phyloP scores from a whole-genome alignment of 2,888 invertebrate genomes.

The Drosophila subsilvestris region DNA sequence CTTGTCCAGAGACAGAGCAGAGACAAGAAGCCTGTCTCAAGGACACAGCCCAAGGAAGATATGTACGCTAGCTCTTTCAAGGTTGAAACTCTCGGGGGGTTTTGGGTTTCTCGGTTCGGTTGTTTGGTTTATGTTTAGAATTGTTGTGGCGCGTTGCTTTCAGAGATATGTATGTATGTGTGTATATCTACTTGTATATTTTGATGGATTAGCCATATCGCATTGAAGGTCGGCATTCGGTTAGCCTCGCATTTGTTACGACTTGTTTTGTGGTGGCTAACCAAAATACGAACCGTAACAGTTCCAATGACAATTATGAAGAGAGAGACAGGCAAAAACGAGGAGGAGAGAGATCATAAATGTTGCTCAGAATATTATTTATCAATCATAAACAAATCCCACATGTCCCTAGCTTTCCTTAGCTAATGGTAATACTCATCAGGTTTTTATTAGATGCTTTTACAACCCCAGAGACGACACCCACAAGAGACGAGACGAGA shows the following conservation, averaged over 20 bases:
- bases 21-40: slow-evolving; percentile 10
- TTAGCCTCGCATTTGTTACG: slow-evolving; percentile 65
- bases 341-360: not conserved
- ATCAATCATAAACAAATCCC: slow-evolving; percentile 25
- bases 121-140: slow-evolving; percentile 39
- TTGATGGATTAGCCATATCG: slow-evolving; percentile 63
- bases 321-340: no score
- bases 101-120: slow-evolving; percentile 25
- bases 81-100: slow-evolving; percentile 56
- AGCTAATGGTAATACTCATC: slow-evolving; percentile 36
- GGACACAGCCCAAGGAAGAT: slow-evolving; percentile 30
- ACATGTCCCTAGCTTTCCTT: slow-evolving; percentile 27
- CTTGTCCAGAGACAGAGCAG: slow-evolving; percentile 10
- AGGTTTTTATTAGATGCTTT: slow-evolving; percentile 46
- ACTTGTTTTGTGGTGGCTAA: slow-evolving; percentile 63
- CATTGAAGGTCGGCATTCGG: slow-evolving; percentile 39
- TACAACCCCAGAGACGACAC: slow-evolving; percentile 30
- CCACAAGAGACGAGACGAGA: not conserved
- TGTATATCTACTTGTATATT: slow-evolving; percentile 14
- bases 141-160: slow-evolving; percentile 69
- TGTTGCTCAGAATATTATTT: slow-evolving; percentile 6
- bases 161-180: slow-evolving; percentile 16
- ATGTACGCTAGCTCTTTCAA: slow-evolving; percentile 26
- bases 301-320: slow-evolving; percentile 1
- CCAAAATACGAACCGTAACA: slow-evolving; percentile 46